Conservation (phyloP, 2,113 vertebrate genomes). For the Vulpes vulpes region DNA sequence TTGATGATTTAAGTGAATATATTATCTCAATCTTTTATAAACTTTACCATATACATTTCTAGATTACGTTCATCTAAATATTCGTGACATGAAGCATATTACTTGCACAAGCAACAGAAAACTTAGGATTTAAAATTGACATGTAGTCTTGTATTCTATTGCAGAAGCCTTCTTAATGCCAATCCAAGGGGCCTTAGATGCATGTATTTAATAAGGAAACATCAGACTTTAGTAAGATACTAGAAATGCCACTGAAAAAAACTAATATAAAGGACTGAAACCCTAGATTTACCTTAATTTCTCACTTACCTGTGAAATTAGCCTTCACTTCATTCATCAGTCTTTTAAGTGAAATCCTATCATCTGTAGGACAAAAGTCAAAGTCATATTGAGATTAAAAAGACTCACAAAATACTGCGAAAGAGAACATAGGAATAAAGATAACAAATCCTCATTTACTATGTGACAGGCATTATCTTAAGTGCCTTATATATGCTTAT, state of each 20-base stretch:
- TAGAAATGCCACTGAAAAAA: background rate
- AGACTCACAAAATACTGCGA: background rate
- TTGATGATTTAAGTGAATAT: background rate
- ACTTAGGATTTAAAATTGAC: background rate
- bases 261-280: background rate
- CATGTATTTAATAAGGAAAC: background rate
- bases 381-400: background rate
- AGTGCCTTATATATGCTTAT: background rate
- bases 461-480: background rate
- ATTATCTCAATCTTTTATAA: background rate
- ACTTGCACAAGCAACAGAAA: background rate
- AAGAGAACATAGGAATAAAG: background rate
- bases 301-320: slow-evolving; percentile 45
- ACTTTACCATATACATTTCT: background rate
- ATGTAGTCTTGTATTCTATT: background rate
- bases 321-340: background rate
- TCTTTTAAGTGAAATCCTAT: slow-evolving; percentile 9
- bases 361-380: slow-evolving; percentile 10
- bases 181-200: background rate
- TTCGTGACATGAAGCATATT: background rate
- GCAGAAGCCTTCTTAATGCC: background rate
- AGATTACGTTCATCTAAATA: background rate
- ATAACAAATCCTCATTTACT: background rate
- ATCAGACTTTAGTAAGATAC: background rate
- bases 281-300: background rate